Conservation (phyloP, 2,888 invertebrate species). For the Caradrina clavipalpis region DNA sequence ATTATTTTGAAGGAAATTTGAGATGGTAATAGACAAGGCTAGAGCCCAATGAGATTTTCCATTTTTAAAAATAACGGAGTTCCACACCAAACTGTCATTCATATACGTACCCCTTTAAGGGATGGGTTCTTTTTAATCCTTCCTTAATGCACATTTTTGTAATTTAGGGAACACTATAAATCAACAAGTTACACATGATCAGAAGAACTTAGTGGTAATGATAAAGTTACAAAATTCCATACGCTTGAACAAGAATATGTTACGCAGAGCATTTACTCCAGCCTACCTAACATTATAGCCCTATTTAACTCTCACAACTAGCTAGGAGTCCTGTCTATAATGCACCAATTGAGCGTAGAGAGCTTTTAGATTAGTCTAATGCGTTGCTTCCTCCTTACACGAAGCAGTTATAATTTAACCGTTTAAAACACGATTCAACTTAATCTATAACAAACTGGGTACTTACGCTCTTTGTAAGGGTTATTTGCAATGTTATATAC, state of each 20-base stretch:
- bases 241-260: neutral
- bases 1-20: too few relatives aligned
- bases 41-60: too few relatives aligned
- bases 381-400: conserved; percentile 50
- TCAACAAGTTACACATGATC: too few relatives aligned
- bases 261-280: conserved; percentile 1
- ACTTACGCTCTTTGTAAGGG: neutral
- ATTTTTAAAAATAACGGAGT: too few relatives aligned
- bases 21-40: too few relatives aligned
- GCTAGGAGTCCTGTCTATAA: conserved; percentile 41
- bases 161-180: too few relatives aligned
- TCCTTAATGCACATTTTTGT: too few relatives aligned
- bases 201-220: too few relatives aligned
- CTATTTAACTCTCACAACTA: conserved; percentile 22
- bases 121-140: too few relatives aligned
- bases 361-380: conserved; percentile 58
- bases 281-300: conserved; percentile 12
- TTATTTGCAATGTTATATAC: neutral
- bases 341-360: conserved; percentile 50
- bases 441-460: conserved; percentile 29
- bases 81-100: too few relatives aligned
- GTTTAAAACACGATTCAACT: conserved; percentile 40
- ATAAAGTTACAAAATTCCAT: neutral
- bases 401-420: conserved; percentile 42
- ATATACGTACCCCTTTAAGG: too few relatives aligned